Base-by-base conservation (phyloP, 2,797 vertebrate genomes). In the Phataginus tricuspis region DNA sequence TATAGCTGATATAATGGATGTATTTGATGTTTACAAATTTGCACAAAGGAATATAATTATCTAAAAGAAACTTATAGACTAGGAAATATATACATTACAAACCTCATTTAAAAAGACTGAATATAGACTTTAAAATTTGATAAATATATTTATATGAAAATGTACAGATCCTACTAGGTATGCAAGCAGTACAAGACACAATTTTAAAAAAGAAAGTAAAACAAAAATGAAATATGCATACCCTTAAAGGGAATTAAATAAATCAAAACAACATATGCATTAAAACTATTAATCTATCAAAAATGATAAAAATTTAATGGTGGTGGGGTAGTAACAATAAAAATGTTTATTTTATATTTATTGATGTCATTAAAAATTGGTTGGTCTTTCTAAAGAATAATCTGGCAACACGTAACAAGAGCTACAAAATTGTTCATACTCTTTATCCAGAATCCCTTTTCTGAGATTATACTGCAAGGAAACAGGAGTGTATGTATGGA, bases 291-390 rank as follows among this genome's bases (percentile, higher is more conserved):
- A 85, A 53, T 79, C 4, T 79, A 91, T 66, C 34, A 72, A 93
- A 90, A 95, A 77, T 79, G 18, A 87, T 86, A 96, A 86, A 83
- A 80, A 75, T n/a, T 25, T 19, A 88, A 91, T 15, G n/a, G 45
- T 75, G 29, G 39, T 69, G 12, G 51, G 21, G 27, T 66, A 63
- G 11, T 55, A 89, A 63, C 84, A 95, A 57, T 82, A 69, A 92
- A 72, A 86, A 69, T 18, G 29, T 72, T 64, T 72, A 79, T 79
- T 95, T 86, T 72, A 25, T 86, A 39, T 64, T 64, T 91, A 80
- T 42, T 86, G 37, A 80, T 80, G 7, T 45, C 61, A 78, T 18
- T 92, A 82, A 75, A 83, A 95, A 71, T 78, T 66, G n/a, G 7
- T 68, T 92, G n/a, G 31, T 69, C 37, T 92, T 88, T 84, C 31